Percentiles rank a stretch among this genome's conserved stretches.
phyloP scores from a whole-genome alignment of 2,888 invertebrate genomes.

The Eilema caniola region DNA sequence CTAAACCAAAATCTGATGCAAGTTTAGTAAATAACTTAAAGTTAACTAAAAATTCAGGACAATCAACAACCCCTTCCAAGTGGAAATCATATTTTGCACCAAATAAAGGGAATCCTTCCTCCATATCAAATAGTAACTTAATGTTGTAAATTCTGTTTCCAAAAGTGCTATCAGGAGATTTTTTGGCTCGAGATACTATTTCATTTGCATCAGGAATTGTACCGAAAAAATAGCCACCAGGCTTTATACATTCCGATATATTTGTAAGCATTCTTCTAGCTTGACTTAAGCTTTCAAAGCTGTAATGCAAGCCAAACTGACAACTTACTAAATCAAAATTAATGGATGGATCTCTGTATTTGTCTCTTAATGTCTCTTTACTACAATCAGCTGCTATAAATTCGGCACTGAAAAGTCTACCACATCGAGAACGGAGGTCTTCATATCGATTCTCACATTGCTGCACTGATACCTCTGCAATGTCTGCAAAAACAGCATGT shows the following conservation, averaged over 20 bases:
- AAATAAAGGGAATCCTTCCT: conserved; percentile 92
- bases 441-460: conserved; percentile 95
- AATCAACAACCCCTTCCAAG: conserved; percentile 98
- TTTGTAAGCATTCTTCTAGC: conserved; percentile 97
- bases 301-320: conserved; percentile 99
- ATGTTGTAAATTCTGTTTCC: conserved; percentile 94
- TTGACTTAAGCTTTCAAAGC: conserved; percentile 95
- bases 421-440: conserved; percentile 86
- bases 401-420: conserved; percentile 92
- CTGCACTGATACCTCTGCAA: conserved; percentile 96
- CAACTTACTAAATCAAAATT: conserved; percentile 97
- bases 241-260: conserved; percentile 94
- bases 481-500: conserved; percentile 96
- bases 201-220: conserved; percentile 98
- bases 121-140: conserved; percentile 89
- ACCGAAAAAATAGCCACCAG: conserved; percentile 98
- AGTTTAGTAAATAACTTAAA: conserved; percentile 94
- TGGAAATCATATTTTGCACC: conserved; percentile 98
- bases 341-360: conserved; percentile 92
- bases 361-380: conserved; percentile 92
- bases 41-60: conserved; percentile 99
- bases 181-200: conserved; percentile 92
- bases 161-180: conserved; percentile 87
- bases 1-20: conserved; percentile 90
- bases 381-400: conserved; percentile 97